These are phyloP conservation scores for Phalacrocorax carbo DNA, from an alignment of 2,113 vertebrate genomes.

Conservation along the genomic window DNA sequence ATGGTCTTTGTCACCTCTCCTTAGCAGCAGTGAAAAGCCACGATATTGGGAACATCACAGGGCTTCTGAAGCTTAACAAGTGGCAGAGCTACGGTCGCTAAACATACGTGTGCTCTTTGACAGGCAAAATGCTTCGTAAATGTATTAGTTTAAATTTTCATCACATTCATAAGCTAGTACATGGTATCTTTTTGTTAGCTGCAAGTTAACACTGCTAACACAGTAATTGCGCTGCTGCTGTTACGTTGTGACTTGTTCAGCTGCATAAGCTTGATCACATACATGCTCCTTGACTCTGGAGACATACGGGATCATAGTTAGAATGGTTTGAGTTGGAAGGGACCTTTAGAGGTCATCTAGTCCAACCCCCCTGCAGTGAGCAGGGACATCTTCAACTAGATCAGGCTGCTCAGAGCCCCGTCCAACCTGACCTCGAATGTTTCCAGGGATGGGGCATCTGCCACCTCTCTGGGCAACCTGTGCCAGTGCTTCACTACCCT, in stretches of 20 bases:
- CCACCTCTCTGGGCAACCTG: no score
- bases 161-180: not conserved
- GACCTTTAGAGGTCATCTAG: no score
- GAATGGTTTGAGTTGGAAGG: no score
- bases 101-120: fast-evolving
- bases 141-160: not conserved
- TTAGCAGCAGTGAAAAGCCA: not conserved
- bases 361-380: no score
- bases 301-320: no score
- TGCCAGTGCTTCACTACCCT: no score
- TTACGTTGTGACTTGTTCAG: not conserved
- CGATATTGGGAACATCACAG: fast-evolving
- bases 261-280: fast-evolving
- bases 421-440: no score
- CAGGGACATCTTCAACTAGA: no score
- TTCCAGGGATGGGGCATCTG: no score
- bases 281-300: not conserved
- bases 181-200: not conserved
- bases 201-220: not conserved
- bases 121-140: not conserved
- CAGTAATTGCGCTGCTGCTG: no score
- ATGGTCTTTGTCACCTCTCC: not conserved
- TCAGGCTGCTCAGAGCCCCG: no score
- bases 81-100: not conserved
- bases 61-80: not conserved